Evolutionary conservation across 2,888 invertebrate species (phyloP), one percentile per base, ranked within the genome.

Genomic region (Tupiocoris notatus): DNA sequence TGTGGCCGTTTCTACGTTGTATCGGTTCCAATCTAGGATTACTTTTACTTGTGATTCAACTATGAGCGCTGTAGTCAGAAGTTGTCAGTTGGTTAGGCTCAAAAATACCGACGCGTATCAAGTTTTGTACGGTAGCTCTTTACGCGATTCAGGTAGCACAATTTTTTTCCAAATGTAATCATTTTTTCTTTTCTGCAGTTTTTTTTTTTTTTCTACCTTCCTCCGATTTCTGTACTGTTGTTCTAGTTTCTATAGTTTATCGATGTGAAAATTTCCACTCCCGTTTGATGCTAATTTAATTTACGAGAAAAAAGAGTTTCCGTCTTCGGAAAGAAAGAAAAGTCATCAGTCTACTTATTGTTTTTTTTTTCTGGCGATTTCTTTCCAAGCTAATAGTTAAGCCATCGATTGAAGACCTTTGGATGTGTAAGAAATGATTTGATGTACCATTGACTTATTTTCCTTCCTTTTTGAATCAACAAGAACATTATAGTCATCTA

Each of bases 401-500:
- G 9, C 12, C 12, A 54, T 12, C 12, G 12, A 54, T 54, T 9
- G 9, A 54, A 54, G 54, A 54, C 9, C 9, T 54, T 54, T n/a
- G n/a, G n/a, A n/a, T n/a, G n/a, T n/a, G n/a, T n/a, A n/a, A n/a
- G n/a, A n/a, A n/a, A 22, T 67, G 67, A 54, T 20, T 63, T 63
- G 2, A 21, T 63, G 3, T 22, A 21, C 63, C 17, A 63, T 20
- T 16, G 63, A 20, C 16, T 63, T 22, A 3, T 17, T 63, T 6
- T 20, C 22, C 6, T 12, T 24, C 7, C 20, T 70, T 71, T 71
- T 20, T 62, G 39, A 73, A 57, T 62, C 73, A 63, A 62, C 54
- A 22, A 57, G 73, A 73, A 62, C 73, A 62, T 73, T 63, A 62
- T 73, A 73, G 73, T 73, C 73, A 73, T 73, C 57, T 63, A 70